Evolutionary conservation across 1,140 invertebrate species (phyloP), one percentile per base, ranked within the genome.

Genomic region (Pseudachorutes palmiensis): DNA sequence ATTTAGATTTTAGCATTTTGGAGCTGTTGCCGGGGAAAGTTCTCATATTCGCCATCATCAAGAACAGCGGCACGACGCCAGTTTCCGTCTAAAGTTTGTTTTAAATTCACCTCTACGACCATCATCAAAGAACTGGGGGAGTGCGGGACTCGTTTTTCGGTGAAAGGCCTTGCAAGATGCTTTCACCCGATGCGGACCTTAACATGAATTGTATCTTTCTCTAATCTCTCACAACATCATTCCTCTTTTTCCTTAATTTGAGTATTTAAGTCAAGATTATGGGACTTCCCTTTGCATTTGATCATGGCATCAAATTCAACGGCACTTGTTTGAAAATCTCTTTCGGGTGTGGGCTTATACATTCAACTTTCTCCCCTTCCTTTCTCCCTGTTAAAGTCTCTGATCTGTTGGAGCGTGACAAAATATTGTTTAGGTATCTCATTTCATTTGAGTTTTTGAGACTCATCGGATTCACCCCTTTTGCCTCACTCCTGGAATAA

Each of bases 371-470:
- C 51, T 55, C 24, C 24, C 51, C 51, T 22, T 55, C 24, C 51
- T 16, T 26, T 22, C 36, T 41, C 19, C 19, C 36, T 9, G 19
- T 41, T 9, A 41, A 9, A 41, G 19, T 41, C 36, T n/a, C n/a
- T n/a, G n/a, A n/a, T 55, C 51, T 55, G 24, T 22, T 55, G 51
- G 24, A 3, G 51, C 51, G 51, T 55, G 51, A 55, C 51, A 55
- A 55, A 55, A 55, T 55, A 55, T 55, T 55, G 51, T 55, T 55
- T 55, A 55, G 51, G 24, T 9, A 55, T 55, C 51, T 55, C 14
- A 5, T 55, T 26, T 55, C 51, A 45, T n/a, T n/a, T n/a, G n/a
- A 45, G 36, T 45, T 45, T n/a, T n/a, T n/a, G n/a, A n/a, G n/a
- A n/a, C n/a, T n/a, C n/a, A n/a, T 45, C 36, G 19, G 19, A 45